Evolutionary conservation across 2,113 vertebrate genomes (phyloP).

Genomic region (Macrotus californicus): DNA sequence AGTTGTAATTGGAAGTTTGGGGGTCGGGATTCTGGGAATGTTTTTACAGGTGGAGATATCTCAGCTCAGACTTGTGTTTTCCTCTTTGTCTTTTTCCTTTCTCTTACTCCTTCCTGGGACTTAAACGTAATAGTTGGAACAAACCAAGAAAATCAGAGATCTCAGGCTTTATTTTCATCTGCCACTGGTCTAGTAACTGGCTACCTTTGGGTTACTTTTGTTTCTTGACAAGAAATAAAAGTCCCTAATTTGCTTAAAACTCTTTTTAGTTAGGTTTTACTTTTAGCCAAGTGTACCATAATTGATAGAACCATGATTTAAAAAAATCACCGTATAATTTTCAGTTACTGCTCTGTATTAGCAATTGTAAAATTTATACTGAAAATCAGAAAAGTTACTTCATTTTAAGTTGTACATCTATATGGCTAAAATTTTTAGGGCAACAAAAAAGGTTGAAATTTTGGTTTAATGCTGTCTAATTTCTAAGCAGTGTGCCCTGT

Average conservation of each 20-base stretch:
- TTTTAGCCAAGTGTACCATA: background rate
- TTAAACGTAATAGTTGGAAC: background rate
- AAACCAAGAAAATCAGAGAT: background rate
- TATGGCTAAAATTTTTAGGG: background rate
- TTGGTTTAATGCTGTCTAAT: background rate
- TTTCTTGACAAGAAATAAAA: conserved; percentile 7
- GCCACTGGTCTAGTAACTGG: background rate
- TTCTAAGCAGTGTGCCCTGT: background rate
- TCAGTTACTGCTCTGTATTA: background rate
- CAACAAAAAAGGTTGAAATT: background rate
- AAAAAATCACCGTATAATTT: background rate
- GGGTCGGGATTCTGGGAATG: background rate
- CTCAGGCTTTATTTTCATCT: background rate
- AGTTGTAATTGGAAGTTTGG: background rate
- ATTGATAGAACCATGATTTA: background rate
- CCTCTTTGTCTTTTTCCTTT: background rate
- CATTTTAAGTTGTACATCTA: background rate
- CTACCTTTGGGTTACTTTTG: background rate
- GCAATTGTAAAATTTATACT: background rate
- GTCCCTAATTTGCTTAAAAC: background rate
- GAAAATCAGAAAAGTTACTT: background rate
- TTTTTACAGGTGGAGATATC: background rate
- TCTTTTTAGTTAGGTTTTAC: background rate
- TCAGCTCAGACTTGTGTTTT: background rate
- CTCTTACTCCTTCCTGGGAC: background rate